Evolutionary conservation across 2,888 invertebrate genomes (phyloP).

Genomic region (Acanthopleura granulata): DNA sequence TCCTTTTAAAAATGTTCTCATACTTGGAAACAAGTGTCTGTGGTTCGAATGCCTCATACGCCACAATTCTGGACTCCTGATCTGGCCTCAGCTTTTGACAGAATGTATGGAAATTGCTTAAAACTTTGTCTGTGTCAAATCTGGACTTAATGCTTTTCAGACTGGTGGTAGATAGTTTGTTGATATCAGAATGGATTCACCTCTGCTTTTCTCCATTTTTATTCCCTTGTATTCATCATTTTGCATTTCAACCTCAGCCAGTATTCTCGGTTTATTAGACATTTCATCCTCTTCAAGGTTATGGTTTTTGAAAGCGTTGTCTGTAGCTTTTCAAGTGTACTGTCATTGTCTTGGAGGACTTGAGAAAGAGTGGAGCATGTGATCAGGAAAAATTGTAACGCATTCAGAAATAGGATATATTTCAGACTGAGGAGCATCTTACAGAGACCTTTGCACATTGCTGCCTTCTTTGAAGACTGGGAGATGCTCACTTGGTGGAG

Average conservation of each 20-base stretch:
- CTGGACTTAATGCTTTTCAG: not conserved
- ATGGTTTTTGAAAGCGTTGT: not conserved
- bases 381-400: not conserved
- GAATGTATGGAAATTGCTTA: not conserved
- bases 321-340: not conserved
- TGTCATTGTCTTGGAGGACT: not conserved
- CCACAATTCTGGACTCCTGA: not conserved
- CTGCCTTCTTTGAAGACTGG: not conserved
- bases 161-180: not conserved
- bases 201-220: not conserved
- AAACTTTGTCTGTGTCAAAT: constrained; percentile 5
- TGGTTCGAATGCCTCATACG: not conserved
- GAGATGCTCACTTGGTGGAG: constrained; percentile 14
- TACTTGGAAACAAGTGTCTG: not conserved
- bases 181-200: not conserved
- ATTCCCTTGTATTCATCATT: not conserved
- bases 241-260: not conserved
- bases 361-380: not conserved
- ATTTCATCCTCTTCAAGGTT: not conserved
- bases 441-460: not conserved
- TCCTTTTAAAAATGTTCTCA: not conserved
- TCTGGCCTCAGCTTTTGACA: not conserved
- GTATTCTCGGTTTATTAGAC: not conserved
- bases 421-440: not conserved
- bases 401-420: constrained; percentile 5